Evolutionary conservation across 2,113 vertebrate species (phyloP).

Genomic region (Haemorhous mexicanus): DNA sequence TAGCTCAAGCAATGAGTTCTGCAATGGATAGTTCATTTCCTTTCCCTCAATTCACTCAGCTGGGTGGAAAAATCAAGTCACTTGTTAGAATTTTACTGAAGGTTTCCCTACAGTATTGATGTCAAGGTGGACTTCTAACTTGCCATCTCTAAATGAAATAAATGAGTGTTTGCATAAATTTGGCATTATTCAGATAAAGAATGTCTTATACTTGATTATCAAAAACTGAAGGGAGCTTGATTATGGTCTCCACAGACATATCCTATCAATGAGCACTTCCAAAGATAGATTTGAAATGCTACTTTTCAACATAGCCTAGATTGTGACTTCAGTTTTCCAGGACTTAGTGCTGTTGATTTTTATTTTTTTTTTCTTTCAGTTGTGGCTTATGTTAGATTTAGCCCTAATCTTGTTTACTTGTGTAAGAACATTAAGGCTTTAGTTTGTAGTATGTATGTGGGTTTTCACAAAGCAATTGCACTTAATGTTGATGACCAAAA

Average conservation of each 20-base stretch:
- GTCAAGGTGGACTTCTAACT: background rate
- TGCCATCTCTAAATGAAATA: background rate
- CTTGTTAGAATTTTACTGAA: background rate
- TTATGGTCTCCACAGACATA: background rate
- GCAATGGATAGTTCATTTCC: background rate
- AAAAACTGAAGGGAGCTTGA: background rate
- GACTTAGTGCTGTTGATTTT: background rate
- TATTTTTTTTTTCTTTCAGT: background rate
- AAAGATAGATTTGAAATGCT: background rate
- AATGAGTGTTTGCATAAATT: background rate
- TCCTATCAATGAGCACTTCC: background rate
- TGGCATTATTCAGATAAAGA: background rate
- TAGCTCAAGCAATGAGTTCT: background rate
- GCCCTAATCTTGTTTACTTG: background rate
- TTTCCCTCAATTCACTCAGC: background rate
- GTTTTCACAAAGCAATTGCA: background rate
- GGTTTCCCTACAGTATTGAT: background rate
- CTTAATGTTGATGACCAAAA: background rate
- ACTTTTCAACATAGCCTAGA: background rate
- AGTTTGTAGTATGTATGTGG: background rate
- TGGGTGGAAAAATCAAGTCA: conserved; percentile 3
- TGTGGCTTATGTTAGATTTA: background rate
- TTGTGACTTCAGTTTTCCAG: background rate
- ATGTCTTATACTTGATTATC: background rate
- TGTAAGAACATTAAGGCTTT: background rate